These are phyloP conservation scores for Hoplostethus atlanticus DNA, from an alignment of 2,797 vertebrate species.

Conservation along the genomic window DNA sequence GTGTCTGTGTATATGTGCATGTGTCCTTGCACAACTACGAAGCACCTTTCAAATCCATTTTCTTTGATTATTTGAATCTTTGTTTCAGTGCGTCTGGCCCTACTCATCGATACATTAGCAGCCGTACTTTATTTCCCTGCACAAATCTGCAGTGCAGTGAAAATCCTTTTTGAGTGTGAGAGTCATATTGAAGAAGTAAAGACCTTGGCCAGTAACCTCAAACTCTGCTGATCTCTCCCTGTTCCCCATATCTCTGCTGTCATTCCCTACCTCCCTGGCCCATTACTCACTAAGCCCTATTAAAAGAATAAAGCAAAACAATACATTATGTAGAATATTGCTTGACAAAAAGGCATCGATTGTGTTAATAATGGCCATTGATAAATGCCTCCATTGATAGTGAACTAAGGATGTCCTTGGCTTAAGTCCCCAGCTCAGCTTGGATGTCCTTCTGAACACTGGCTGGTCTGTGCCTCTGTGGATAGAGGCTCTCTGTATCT, in stretches of 20 bases:
- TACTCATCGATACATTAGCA: constrained; percentile 66
- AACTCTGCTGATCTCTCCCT: constrained; percentile 65
- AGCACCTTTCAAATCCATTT: constrained; percentile 52
- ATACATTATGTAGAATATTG: constrained; percentile 73
- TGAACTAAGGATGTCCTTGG: constrained; percentile 74
- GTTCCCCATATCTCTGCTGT: constrained; percentile 71
- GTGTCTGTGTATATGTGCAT: constrained; percentile 2
- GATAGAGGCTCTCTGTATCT: constrained; percentile 78
- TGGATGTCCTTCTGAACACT: constrained; percentile 69
- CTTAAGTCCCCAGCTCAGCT: constrained; percentile 59
- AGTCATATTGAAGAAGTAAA: constrained; percentile 57
- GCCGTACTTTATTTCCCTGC: constrained; percentile 62
- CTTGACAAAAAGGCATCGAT: constrained; percentile 79
- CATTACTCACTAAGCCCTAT: constrained; percentile 78
- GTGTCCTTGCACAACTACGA: constrained; percentile 39
- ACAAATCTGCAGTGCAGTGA: constrained; percentile 64
- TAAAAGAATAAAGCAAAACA: constrained; percentile 76
- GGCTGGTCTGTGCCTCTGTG: constrained; percentile 62
- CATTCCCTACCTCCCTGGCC: constrained; percentile 61
- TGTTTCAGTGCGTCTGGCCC: constrained; percentile 49
- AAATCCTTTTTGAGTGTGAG: constrained; percentile 53
- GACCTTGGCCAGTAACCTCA: constrained; percentile 79
- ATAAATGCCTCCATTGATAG: constrained; percentile 83
- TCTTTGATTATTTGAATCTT: constrained; percentile 43
- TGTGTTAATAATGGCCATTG: constrained; percentile 79